Evolutionary conservation across 2,888 invertebrate genomes (phyloP).

Genomic region (Chaetogeoica ovagalla): DNA sequence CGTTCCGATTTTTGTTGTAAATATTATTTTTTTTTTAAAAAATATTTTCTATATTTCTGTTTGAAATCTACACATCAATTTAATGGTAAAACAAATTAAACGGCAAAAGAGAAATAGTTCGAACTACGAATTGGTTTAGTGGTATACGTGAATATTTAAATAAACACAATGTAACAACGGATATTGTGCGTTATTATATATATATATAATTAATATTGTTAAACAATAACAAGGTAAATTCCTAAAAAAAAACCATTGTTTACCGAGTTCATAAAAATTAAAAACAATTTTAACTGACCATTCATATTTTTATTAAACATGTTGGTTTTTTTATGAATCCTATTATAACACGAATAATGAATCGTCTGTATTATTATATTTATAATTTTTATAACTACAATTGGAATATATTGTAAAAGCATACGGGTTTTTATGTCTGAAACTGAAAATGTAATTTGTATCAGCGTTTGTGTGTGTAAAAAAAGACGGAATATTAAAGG

Average conservation of each 20-base stretch:
- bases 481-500: too few species aligned
- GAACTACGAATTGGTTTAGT: background rate
- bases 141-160: background rate
- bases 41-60: too few species aligned
- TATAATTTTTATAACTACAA: too few species aligned
- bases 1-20: too few species aligned
- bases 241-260: background rate
- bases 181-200: too few species aligned
- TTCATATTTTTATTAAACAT: background rate
- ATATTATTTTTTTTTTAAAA: too few species aligned
- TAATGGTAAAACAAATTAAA: background rate
- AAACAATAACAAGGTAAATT: background rate
- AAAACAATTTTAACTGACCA: too few species aligned
- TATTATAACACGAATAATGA: background rate
- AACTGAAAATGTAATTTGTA: too few species aligned
- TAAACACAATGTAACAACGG: background rate
- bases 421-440: too few species aligned
- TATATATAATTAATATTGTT: background rate
- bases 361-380: background rate
- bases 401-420: too few species aligned
- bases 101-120: background rate
- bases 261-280: too few species aligned
- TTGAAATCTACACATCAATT: background rate
- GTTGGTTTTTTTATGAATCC: background rate
- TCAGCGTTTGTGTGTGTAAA: too few species aligned